These are phyloP conservation scores for Micromesistius poutassou DNA, from an alignment of 2,797 vertebrate genomes.

Conservation along the genomic window DNA sequence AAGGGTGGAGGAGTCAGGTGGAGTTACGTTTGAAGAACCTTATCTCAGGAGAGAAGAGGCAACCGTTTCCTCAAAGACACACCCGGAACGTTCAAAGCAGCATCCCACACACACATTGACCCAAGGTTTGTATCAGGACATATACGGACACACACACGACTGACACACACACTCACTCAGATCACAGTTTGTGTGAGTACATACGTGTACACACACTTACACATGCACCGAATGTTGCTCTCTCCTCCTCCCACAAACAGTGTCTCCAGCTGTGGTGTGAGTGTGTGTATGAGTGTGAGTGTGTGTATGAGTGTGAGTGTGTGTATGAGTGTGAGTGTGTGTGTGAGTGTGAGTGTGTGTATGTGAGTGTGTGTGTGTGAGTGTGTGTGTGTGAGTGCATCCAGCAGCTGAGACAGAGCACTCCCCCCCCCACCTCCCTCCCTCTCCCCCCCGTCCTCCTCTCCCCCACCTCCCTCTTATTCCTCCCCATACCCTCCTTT, in stretches of 20 bases:
- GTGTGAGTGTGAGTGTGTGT: background rate
- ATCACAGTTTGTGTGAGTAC: background rate
- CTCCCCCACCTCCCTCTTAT: background rate
- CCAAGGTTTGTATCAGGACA: background rate
- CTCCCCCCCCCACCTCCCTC: background rate
- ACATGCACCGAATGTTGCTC: constrained; percentile 26
- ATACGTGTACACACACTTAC: constrained; percentile 2
- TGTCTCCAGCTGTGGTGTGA: constrained; percentile 52
- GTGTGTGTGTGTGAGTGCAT: no score
- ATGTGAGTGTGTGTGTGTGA: no score
- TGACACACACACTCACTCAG: constrained; percentile 2
- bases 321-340: background rate
- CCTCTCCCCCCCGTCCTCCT: no score
- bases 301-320: background rate
- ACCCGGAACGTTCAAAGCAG: constrained; percentile 47
- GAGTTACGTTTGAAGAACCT: background rate
- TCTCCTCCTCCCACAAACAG: constrained; percentile 39
- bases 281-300: constrained; percentile 6
- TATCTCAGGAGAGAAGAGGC: constrained; percentile 31
- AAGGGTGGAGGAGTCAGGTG: background rate
- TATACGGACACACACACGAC: constrained; percentile 4
- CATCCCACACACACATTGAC: background rate
- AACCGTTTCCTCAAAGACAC: background rate
- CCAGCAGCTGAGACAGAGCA: constrained; percentile 59
- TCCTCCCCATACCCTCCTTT: background rate